Base-by-base conservation (phyloP, 2,113 vertebrate genomes). In the Ploceus nigricollis region DNA sequence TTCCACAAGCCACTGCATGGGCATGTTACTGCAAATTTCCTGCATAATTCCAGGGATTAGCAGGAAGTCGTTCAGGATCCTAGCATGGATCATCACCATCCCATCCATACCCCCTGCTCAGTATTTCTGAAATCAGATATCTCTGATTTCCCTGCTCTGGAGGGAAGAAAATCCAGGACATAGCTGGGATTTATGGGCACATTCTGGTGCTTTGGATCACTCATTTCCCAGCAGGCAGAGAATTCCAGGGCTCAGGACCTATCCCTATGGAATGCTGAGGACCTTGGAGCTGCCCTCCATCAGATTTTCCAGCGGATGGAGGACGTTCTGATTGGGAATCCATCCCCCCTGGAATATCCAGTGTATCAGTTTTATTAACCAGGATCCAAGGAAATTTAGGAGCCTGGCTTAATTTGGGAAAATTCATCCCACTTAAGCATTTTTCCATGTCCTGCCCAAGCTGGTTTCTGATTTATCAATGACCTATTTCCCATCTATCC, bases 311-410 rank as follows among this genome's bases (percentile, higher is more conserved):
- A 44, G 70, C 0, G 2, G 42, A 73, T 33, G 47, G 81, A 85
- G 44, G 4, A 1, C 3, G 0, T 66, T 48, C 70, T 40, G 5
- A 37, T 72, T 0, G 2, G 54, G 69, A 88, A 92, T 76, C 64
- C 86, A 61, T 87, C 37, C 82, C 88, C 69, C 48, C 57, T 48
- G 88, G 91, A 83, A 60, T 28, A 54, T 88, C 66, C 89, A 79
- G 58, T n/a, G 1, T 53, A 93, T 96, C 85, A 23, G 69, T 93
- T 93, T 96, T 94, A 94, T 82, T 95, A 87, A 70, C 81, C 78
- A 56, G 50, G 77, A 76, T 51, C 66, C 63, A 57, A 79, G 70
- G 95, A 84, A 96, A 97, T 84, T 94, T 50, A 94, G 96, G 82
- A 86, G 69, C 39, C 56, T 19, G 51, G 8, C 35, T 89, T 92